phyloP scores from a whole-genome alignment of 2,888 invertebrate genomes.

The Heliconius aoede region DNA sequence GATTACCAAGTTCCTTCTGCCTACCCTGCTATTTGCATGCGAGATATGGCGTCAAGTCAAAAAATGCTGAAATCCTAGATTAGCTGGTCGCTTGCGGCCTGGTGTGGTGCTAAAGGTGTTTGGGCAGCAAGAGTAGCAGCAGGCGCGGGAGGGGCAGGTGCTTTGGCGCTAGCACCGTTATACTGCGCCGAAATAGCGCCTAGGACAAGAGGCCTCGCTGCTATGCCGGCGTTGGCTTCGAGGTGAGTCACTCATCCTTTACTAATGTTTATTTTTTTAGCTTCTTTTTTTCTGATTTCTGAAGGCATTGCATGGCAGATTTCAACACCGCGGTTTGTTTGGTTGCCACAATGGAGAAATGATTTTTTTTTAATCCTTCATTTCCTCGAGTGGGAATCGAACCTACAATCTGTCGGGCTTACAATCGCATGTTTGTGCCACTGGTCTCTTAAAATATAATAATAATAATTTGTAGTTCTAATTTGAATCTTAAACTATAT shows the following conservation, averaged over 20 bases:
- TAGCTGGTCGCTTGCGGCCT: slow-evolving; percentile 76
- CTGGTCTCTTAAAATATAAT: too few species aligned
- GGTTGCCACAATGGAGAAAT: too few species aligned
- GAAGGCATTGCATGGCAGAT: too few species aligned
- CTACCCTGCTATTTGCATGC: neutral
- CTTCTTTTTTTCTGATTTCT: too few species aligned
- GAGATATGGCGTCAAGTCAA: neutral
- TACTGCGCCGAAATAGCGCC: slow-evolving; percentile 80
- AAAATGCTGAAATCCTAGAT: slow-evolving; percentile 55
- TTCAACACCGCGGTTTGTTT: too few species aligned
- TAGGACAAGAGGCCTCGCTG: slow-evolving; percentile 69
- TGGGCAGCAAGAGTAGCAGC: slow-evolving; percentile 78
- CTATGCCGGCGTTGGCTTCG: slow-evolving; percentile 75
- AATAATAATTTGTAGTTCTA: too few species aligned
- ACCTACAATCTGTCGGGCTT: too few species aligned
- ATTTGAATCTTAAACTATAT: neutral
- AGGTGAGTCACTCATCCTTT: slow-evolving; percentile 57
- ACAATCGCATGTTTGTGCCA: too few species aligned
- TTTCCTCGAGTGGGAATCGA: too few species aligned
- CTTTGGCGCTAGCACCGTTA: slow-evolving; percentile 69
- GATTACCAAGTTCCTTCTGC: neutral
- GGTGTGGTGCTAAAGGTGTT: slow-evolving; percentile 73
- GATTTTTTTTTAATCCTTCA: too few species aligned
- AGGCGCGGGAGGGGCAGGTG: slow-evolving; percentile 76
- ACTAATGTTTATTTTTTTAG: too few species aligned